Evolutionary conservation across 2,797 vertebrate species (phyloP).

Genomic region (Microctenopoma steveboyesi): DNA sequence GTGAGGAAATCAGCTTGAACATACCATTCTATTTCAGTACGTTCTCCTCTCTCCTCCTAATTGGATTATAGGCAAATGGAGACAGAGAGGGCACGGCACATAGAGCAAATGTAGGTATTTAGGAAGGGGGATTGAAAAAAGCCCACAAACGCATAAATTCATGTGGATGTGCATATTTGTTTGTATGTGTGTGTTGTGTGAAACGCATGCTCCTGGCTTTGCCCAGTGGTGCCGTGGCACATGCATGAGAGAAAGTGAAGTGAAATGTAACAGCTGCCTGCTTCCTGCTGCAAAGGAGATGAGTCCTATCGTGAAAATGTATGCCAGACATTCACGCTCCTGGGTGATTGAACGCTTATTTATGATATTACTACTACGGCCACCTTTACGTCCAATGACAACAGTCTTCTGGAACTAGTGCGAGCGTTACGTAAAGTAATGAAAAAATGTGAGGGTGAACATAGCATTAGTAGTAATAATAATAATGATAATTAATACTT

Average conservation of each 20-base stretch:
- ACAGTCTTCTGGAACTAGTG: too few relatives aligned
- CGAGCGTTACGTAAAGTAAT: too few relatives aligned
- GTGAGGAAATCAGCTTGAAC: conserved; percentile 72
- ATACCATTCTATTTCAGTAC: conserved; percentile 76
- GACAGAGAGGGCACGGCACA: conserved; percentile 60
- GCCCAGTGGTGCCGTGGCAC: neutral
- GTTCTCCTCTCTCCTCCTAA: conserved; percentile 66
- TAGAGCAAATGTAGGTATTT: conserved; percentile 60
- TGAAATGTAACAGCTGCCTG: too few relatives aligned
- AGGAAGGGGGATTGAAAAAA: conserved; percentile 27
- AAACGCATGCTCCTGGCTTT: neutral
- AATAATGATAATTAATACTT: too few relatives aligned
- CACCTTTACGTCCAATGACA: neutral
- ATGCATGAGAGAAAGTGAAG: neutral
- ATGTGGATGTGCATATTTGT: conserved; percentile 3
- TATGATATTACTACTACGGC: too few relatives aligned
- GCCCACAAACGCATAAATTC: conserved; percentile 27
- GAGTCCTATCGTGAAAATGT: neutral
- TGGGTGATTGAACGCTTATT: too few relatives aligned
- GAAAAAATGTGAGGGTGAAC: too few relatives aligned
- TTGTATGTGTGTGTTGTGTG: neutral
- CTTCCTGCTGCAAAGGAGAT: too few relatives aligned
- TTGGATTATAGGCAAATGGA: conserved; percentile 74
- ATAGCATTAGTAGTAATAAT: too few relatives aligned
- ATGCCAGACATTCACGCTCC: too few relatives aligned